phyloP scores from a whole-genome alignment of 2,888 invertebrate species.

The Stenichneumon culpator region DNA sequence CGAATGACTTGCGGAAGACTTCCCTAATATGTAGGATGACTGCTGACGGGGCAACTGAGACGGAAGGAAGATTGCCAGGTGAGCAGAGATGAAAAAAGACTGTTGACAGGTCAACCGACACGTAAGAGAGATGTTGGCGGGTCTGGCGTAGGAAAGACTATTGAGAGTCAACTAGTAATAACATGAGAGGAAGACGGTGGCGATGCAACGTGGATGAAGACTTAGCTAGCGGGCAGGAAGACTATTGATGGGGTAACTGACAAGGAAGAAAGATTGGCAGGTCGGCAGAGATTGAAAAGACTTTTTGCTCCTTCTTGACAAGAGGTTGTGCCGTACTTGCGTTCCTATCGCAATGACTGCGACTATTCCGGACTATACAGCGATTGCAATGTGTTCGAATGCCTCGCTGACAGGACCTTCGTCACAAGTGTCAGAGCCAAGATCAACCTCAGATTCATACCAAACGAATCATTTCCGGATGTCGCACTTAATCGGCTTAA shows the following conservation, averaged over 20 bases:
- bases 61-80: neutral
- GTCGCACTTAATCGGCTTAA: neutral
- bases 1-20: neutral
- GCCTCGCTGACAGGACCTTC: neutral
- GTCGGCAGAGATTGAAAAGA: too few relatives aligned
- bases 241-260: neutral
- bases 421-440: neutral
- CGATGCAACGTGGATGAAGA: too few relatives aligned
- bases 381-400: neutral
- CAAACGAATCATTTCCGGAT: neutral
- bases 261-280: neutral
- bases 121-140: neutral
- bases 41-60: neutral
- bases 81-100: neutral
- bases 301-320: slow-evolving; percentile 24
- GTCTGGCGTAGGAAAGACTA: neutral
- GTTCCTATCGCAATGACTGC: neutral
- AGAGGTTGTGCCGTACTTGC: slow-evolving; percentile 35
- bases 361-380: neutral
- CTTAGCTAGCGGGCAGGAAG: neutral
- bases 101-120: neutral
- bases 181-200: too few relatives aligned
- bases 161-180: too few relatives aligned
- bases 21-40: too few relatives aligned
- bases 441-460: neutral